Percentiles rank a stretch among this genome's conserved stretches.
phyloP scores from a whole-genome alignment of 2,888 invertebrate species.

The Andrena hattorfiana region DNA sequence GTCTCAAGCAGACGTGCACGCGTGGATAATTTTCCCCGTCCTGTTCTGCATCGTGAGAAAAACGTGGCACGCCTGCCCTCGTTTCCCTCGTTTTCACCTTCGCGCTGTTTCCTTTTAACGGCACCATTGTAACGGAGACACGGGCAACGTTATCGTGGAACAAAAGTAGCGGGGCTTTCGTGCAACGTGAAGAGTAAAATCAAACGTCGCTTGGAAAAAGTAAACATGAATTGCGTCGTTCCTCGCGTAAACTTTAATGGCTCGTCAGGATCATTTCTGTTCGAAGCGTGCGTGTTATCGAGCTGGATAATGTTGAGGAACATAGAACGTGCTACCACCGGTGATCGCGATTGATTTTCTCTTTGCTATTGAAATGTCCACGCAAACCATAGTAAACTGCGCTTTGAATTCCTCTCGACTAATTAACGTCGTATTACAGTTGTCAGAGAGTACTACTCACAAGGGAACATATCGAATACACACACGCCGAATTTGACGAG shows the following conservation, averaged over 20 bases:
- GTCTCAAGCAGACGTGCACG: slow-evolving; percentile 7
- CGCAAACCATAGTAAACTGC: background rate
- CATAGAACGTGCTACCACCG: background rate
- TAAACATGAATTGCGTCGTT: too few species aligned
- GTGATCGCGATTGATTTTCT: slow-evolving; percentile 51
- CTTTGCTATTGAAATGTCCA: slow-evolving; percentile 15
- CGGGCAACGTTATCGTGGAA: background rate
- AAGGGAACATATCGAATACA: too few species aligned
- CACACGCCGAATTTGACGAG: too few species aligned
- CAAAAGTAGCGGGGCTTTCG: background rate
- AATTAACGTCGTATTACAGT: too few species aligned
- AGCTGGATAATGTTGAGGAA: slow-evolving; percentile 1
- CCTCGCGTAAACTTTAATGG: background rate
- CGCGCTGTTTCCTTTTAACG: background rate
- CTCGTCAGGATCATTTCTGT: slow-evolving; percentile 18
- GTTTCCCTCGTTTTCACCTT: slow-evolving; percentile 20
- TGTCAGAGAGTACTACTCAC: too few species aligned
- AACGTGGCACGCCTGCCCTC: background rate
- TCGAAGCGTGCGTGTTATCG: slow-evolving; percentile 4
- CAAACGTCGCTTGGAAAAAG: background rate
- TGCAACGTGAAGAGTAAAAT: background rate
- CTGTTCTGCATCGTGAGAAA: slow-evolving; percentile 13
- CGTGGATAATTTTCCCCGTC: slow-evolving; percentile 7
- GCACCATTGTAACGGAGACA: background rate
- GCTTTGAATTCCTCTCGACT: too few species aligned